phyloP scores from a whole-genome alignment of 2,113 vertebrate species.

The Peromyscus leucopus region DNA sequence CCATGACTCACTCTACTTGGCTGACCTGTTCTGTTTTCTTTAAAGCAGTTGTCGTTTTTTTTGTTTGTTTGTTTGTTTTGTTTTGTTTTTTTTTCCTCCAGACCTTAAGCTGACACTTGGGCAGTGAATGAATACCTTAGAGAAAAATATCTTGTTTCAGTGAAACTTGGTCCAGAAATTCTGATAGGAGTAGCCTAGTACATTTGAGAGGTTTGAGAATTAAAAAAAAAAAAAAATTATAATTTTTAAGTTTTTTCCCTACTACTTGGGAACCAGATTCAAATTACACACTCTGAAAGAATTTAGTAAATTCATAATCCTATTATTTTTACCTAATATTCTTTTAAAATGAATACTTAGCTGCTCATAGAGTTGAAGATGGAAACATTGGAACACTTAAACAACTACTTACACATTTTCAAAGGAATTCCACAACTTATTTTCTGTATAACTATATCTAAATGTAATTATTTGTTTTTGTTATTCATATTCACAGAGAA shows the following conservation, averaged over 20 bases:
- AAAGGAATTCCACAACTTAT: background rate
- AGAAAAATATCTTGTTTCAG: slow-evolving; percentile 53
- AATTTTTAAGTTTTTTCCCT: background rate
- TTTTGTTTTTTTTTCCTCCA: background rate
- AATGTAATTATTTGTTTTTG: background rate
- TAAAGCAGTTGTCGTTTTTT: background rate
- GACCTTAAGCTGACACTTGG: slow-evolving; percentile 52
- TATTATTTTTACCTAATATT: background rate
- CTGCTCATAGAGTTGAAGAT: background rate
- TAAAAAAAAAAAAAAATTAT: background rate
- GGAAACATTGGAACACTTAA: background rate
- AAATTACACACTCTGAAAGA: background rate
- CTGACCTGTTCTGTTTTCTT: slow-evolving; percentile 53
- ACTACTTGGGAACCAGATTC: background rate
- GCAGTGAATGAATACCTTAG: slow-evolving; percentile 8
- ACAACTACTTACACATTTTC: background rate
- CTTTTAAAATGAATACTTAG: background rate
- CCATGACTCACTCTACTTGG: slow-evolving; percentile 40
- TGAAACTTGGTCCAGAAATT: slow-evolving; percentile 52
- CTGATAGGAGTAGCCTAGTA: slow-evolving; percentile 21
- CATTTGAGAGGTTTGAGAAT: slow-evolving; percentile 36
- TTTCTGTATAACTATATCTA: background rate
- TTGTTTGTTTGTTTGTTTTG: too few species aligned
- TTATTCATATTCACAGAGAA: background rate
- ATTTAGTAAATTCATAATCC: background rate